Evolutionary conservation across 2,888 invertebrate species (phyloP).

Genomic region (Osedax fenrisi): DNA sequence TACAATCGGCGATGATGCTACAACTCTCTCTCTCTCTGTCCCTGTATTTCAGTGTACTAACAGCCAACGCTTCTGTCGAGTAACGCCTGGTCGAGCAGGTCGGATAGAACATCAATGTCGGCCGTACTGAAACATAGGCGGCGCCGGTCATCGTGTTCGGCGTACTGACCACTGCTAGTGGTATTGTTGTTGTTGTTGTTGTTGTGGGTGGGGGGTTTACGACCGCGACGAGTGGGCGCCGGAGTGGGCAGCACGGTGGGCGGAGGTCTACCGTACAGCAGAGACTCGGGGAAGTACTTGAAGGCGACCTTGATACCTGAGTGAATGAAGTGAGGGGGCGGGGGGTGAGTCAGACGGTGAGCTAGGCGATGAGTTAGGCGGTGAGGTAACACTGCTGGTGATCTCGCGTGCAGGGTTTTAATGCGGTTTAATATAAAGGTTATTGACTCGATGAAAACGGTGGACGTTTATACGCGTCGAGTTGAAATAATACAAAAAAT

Average conservation of each 20-base stretch:
- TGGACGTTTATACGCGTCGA: no score
- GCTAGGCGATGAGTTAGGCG: neutral
- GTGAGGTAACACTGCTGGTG: no score
- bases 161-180: neutral
- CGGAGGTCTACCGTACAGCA: slow-evolving; percentile 46
- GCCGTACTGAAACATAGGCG: neutral
- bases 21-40: no score
- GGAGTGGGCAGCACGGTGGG: neutral
- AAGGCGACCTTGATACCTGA: slow-evolving; percentile 48
- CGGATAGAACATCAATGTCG: neutral
- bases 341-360: no score
- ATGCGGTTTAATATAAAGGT: no score
- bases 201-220: neutral
- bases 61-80: neutral
- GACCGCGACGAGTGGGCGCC: neutral
- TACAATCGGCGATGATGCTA: no score
- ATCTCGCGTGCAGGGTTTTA: no score
- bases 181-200: neutral
- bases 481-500: no score
- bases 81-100: neutral
- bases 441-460: no score
- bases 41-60: no score
- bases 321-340: no score
- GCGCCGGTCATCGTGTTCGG: neutral
- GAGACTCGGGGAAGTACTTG: slow-evolving; percentile 46